Percentiles rank a stretch among this genome's conserved stretches.
These are phyloP conservation scores for Diadema setosum DNA, from an alignment of 35 echinoderm and acorn worm genomes.

Conservation along the genomic window DNA sequence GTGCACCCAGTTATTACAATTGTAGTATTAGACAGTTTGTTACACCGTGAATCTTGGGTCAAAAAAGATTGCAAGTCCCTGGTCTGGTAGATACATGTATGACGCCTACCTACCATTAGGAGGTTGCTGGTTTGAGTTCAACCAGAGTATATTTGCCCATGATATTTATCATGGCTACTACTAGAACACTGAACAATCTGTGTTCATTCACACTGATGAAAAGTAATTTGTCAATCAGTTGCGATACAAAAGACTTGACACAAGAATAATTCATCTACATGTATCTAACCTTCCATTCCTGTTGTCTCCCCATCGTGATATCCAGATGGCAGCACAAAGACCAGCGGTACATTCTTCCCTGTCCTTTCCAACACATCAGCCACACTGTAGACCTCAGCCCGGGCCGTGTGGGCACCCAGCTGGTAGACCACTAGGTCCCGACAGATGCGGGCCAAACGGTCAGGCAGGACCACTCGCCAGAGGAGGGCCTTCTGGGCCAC, in stretches of 20 bases:
- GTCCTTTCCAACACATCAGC: constrained; percentile 7
- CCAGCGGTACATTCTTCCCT: constrained; percentile 20
- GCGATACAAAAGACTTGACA: neutral
- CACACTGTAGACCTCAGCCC: constrained; percentile 5
- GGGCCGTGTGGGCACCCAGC: constrained; percentile 51
- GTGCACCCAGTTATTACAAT: too few relatives aligned
- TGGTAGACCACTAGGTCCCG: constrained; percentile 73
- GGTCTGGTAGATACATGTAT: too few relatives aligned
- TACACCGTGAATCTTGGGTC: too few relatives aligned
- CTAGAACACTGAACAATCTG: too few relatives aligned
- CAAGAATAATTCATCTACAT: neutral
- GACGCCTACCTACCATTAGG: too few relatives aligned
- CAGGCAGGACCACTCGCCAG: constrained; percentile 79
- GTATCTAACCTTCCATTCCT: constrained; percentile 34
- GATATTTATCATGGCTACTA: too few relatives aligned
- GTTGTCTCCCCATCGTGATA: constrained; percentile 4
- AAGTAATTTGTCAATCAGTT: too few relatives aligned
- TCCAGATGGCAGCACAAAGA: constrained; percentile 50
- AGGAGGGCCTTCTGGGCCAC: constrained; percentile 81
- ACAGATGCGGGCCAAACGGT: constrained; percentile 58
- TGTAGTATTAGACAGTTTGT: too few relatives aligned
- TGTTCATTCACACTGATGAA: too few relatives aligned
- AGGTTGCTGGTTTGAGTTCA: too few relatives aligned
- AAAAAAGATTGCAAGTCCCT: too few relatives aligned
- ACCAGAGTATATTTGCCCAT: too few relatives aligned